A percentile compares a stretch with the other conserved stretches of the same genome.
Evolutionary conservation across 2,797 vertebrate species (phyloP).

Genomic region (Labroides dimidiatus): DNA sequence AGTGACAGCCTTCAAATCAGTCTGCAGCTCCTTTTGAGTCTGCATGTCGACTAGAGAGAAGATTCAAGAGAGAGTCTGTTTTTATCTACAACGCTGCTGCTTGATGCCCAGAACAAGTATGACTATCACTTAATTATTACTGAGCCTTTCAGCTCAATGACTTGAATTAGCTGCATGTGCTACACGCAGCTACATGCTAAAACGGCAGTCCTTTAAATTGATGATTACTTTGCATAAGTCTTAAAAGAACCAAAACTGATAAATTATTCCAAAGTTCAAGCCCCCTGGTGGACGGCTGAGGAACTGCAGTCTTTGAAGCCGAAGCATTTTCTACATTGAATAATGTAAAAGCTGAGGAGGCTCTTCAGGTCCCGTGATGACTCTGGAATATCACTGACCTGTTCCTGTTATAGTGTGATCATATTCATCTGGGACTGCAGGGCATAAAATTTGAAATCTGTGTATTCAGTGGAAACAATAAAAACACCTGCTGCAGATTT

Average conservation of each 20-base stretch:
- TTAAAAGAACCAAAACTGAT: too few species aligned
- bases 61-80: slow-evolving; percentile 17
- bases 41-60: slow-evolving; percentile 8
- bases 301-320: background rate
- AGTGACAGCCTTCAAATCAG: slow-evolving; percentile 65
- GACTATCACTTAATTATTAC: too few species aligned
- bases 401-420: slow-evolving; percentile 55
- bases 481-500: slow-evolving; percentile 73
- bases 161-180: too few species aligned
- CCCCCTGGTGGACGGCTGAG: background rate
- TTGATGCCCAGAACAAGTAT: too few species aligned
- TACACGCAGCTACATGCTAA: too few species aligned
- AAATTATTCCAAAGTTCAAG: too few species aligned
- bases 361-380: slow-evolving; percentile 14
- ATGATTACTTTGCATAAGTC: too few species aligned
- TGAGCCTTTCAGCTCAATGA: too few species aligned
- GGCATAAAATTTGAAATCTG: slow-evolving; percentile 37
- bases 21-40: slow-evolving; percentile 29
- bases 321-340: background rate
- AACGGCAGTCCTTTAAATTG: too few species aligned
- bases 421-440: slow-evolving; percentile 56
- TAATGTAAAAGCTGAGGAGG: background rate
- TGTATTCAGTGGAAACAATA: slow-evolving; percentile 62
- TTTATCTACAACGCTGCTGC: too few species aligned
- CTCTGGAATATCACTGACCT: slow-evolving; percentile 36